These are phyloP conservation scores for Pantherophis alleghaniensis DNA, from an alignment of 2,797 vertebrate genomes.

Conservation along the genomic window DNA sequence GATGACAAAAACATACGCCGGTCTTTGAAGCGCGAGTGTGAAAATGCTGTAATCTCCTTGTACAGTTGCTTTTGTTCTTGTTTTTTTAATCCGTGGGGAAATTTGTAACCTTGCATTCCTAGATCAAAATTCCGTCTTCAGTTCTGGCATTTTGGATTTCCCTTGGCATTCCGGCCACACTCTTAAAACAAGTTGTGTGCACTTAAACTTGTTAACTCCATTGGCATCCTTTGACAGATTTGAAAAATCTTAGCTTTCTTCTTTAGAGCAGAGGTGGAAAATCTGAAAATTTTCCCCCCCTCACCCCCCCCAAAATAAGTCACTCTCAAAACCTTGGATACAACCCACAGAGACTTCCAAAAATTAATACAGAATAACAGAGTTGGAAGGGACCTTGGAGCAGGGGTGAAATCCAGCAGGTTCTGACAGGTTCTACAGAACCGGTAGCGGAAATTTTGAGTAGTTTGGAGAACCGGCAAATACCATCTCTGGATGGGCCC, in stretches of 20 bases:
- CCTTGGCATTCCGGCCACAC: background rate
- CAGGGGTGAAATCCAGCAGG: no score
- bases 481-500: no score
- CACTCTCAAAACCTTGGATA: background rate
- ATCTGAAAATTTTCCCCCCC: background rate
- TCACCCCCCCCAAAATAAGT: background rate
- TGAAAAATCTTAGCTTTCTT: background rate
- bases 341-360: background rate
- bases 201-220: background rate
- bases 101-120: background rate
- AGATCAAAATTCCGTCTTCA: background rate
- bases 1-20: constrained; percentile 20
- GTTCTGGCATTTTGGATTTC: constrained; percentile 13
- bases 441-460: no score
- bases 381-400: background rate
- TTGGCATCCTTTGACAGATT: background rate
- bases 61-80: background rate
- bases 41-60: constrained; percentile 41
- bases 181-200: background rate
- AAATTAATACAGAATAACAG: background rate
- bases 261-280: background rate
- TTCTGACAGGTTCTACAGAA: no score
- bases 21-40: constrained; percentile 29
- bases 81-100: constrained; percentile 17
- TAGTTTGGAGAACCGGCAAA: no score